Conservation (phyloP, 2,888 invertebrate species). For the Cheiracanthium punctorium region DNA sequence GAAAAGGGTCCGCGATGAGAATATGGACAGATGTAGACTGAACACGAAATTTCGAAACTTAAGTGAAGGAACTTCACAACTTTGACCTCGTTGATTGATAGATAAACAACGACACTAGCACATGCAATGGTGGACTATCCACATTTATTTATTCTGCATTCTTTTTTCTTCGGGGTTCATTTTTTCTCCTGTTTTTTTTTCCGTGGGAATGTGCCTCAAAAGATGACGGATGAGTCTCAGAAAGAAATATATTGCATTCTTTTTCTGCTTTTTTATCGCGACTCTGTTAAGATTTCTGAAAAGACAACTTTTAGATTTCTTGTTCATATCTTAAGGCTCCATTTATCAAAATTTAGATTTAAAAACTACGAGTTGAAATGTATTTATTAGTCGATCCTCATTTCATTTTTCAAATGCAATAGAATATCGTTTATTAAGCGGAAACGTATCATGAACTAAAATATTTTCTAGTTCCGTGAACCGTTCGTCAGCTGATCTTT, state of each 20-base stretch:
- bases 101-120: conserved; percentile 53
- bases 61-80: conserved; percentile 55
- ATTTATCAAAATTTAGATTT: background rate
- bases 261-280: background rate
- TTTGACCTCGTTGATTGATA: conserved; percentile 60
- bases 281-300: background rate
- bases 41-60: conserved; percentile 42
- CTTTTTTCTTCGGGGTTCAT: background rate
- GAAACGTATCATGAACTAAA: too few species aligned
- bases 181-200: conserved; percentile 30
- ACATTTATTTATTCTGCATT: conserved; percentile 46
- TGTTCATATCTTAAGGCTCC: background rate
- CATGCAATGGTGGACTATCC: conserved; percentile 42
- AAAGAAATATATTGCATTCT: conserved; percentile 30
- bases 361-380: background rate
- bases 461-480: too few species aligned
- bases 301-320: conserved; percentile 5
- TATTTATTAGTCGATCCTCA: background rate
- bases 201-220: conserved; percentile 26
- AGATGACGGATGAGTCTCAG: conserved; percentile 41
- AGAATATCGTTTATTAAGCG: too few species aligned
- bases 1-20: conserved; percentile 36
- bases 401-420: too few species aligned
- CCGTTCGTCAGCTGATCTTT: too few species aligned
- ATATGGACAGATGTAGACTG: conserved; percentile 38